Percentiles rank a stretch among this genome's conserved stretches.
Conservation (phyloP, 2,113 vertebrate species). For the Podarcis raffonei region DNA sequence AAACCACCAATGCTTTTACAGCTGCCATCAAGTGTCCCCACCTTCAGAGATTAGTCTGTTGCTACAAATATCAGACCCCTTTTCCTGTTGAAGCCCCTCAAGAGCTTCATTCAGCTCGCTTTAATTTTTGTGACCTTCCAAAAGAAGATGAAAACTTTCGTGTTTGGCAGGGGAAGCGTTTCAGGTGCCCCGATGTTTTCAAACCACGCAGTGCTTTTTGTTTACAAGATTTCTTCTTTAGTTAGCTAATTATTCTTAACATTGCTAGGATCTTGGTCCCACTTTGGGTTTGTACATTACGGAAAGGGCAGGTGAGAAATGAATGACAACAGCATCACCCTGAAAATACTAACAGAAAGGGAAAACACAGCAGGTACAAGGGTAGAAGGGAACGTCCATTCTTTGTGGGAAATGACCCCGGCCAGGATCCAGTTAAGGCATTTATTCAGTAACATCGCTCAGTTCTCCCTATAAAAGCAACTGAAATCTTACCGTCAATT, state of each 20-base stretch:
- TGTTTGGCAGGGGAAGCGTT: neutral
- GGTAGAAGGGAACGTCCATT: neutral
- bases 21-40: neutral
- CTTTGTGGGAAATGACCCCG: neutral
- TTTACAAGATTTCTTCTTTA: too few species aligned
- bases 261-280: neutral
- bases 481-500: conserved; percentile 87
- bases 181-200: neutral
- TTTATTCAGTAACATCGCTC: neutral
- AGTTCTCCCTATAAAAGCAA: neutral
- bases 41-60: neutral
- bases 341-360: neutral
- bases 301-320: neutral
- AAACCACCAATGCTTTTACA: neutral
- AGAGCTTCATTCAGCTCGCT: neutral
- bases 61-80: neutral
- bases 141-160: neutral
- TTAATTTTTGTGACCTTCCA: neutral
- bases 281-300: neutral
- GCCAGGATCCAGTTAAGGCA: neutral
- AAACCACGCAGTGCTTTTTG: neutral
- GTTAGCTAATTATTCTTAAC: neutral
- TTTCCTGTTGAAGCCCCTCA: neutral
- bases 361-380: neutral
- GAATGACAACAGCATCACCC: neutral